These are phyloP conservation scores for Aspidiotus rigidus DNA, from an alignment of 2,888 invertebrate species.

Conservation along the genomic window DNA sequence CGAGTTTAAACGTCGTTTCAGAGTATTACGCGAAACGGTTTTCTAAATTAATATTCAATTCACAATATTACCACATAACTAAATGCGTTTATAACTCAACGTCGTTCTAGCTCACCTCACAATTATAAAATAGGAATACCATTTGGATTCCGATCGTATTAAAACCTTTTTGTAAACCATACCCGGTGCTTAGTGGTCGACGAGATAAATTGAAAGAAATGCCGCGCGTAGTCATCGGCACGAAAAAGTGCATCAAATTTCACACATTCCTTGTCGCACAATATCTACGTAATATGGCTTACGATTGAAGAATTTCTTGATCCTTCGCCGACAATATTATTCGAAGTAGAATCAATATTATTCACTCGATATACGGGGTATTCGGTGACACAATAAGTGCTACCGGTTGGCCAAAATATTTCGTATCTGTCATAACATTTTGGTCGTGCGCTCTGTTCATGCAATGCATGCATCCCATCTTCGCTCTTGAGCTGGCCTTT, in stretches of 20 bases:
- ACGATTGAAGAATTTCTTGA: neutral
- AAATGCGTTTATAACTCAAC: no score
- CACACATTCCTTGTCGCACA: neutral
- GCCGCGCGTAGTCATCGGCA: neutral
- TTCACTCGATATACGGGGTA: neutral
- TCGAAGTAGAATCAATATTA: neutral
- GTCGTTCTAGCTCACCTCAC: no score
- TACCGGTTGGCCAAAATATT: neutral
- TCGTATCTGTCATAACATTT: neutral
- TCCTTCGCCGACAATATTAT: neutral
- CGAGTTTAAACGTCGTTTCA: no score
- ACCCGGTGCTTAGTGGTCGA: neutral
- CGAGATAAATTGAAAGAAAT: conserved; percentile 4
- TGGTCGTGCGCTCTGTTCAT: neutral
- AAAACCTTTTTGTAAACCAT: no score
- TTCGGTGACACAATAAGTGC: neutral
- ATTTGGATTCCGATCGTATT: no score
- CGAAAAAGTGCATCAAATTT: neutral
- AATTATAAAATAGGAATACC: no score
- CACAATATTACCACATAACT: no score
- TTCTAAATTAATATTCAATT: no score
- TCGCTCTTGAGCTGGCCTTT: no score
- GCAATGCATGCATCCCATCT: no score
- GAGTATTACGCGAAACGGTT: no score
- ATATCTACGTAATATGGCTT: no score